A percentile compares a stretch with the other conserved stretches of the same genome.
phyloP scores from a whole-genome alignment of 2,888 invertebrate genomes.

The Chloroclysta siterata region DNA sequence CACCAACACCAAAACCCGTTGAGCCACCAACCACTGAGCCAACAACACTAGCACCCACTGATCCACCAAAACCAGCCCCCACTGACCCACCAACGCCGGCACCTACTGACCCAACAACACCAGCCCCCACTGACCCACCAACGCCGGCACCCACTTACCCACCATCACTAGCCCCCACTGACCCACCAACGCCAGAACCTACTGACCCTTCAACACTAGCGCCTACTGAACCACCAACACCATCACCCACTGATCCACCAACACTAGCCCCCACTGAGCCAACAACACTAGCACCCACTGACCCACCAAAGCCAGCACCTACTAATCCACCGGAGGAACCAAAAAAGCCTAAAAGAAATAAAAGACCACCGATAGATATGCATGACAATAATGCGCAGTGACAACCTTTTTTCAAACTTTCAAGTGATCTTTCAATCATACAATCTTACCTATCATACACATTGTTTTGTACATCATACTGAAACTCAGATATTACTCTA shows the following conservation, averaged over 20 bases:
- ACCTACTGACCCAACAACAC: not conserved
- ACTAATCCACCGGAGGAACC: not conserved
- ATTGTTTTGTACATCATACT: too few relatives aligned
- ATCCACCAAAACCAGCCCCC: not conserved
- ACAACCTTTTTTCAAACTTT: too few relatives aligned
- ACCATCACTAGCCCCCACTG: not conserved
- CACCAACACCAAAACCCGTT: not conserved
- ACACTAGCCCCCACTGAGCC: not conserved
- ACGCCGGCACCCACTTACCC: not conserved
- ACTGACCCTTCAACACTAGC: conserved; percentile 16
- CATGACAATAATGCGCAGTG: too few relatives aligned
- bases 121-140: not conserved
- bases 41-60: too few relatives aligned
- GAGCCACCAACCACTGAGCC: too few relatives aligned
- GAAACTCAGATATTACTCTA: too few relatives aligned
- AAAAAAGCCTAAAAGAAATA: too few relatives aligned
- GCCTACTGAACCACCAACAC: not conserved
- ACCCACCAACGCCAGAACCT: conserved; percentile 25
- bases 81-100: not conserved
- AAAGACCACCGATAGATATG: too few relatives aligned
- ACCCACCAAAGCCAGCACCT: not conserved
- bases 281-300: not conserved
- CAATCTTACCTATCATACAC: too few relatives aligned
- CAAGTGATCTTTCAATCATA: too few relatives aligned
- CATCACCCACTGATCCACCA: too few relatives aligned